Base-by-base conservation (phyloP, 2,797 vertebrate species). In the Hozukius guyotensis region DNA sequence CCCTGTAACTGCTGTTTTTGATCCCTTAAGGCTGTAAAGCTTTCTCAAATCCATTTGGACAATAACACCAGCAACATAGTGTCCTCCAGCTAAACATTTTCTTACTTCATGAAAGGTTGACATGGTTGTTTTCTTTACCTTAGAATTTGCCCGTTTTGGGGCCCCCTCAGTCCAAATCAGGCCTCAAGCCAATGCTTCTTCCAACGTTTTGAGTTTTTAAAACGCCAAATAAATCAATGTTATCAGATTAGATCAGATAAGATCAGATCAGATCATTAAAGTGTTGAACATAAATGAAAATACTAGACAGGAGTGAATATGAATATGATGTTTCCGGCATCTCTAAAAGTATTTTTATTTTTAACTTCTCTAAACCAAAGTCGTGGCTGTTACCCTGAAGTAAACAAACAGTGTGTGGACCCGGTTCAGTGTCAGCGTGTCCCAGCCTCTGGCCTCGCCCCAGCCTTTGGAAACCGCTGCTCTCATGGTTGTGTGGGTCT, bases 401-500 rank as follows among this genome's bases (percentile, higher is more conserved):
- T 59, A 57, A 77, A 65, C 22, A 56, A 31, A 55, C 29, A n/a
- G 49, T 29, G 65, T 65, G 64, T 29, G 60, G 85, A 83, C 86
- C 69, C 10, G 1, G 31, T 52, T 86, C 38, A 14, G 72, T 29
- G 74, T 24, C 7, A n/a, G 53, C 46, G 11, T 8, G 90, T 83
- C 84, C 80, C 84, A 20, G 70, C 59, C 77, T 42, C 34, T 20
- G 87, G 79, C 88, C 90, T 86, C 82, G 53, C 72, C 84, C 89
- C 90, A 72, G 80, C 56, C 77, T 81, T 89, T 93, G 86, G 70
- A 83, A 90, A 83, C 77, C 38, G 9, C 86, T 72, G 81, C 89
- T 91, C 87, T 90, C 78, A 18, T 78, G 87, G 82, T 60, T 87
- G 87, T 86, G 91, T 74, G 57, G 86, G 81, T 92, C 90, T 92